Evolutionary conservation across 2,797 vertebrate genomes (phyloP).

Genomic region (Tangara arthus): DNA sequence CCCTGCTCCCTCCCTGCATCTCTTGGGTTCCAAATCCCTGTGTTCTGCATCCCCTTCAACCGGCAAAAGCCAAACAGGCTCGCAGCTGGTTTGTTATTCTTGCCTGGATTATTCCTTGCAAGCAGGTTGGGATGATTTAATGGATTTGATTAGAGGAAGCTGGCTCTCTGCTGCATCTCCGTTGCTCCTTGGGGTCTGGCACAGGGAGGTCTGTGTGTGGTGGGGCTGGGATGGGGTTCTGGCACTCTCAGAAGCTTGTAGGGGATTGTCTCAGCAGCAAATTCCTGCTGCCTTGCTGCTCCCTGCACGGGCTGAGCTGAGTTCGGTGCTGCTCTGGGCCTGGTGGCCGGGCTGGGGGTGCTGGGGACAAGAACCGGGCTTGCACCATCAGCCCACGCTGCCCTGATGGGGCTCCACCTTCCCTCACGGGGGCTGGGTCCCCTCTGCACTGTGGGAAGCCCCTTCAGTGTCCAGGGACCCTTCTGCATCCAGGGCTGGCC

Average conservation of each 20-base stretch:
- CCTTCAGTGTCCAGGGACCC: neutral
- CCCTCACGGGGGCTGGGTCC: accelerated
- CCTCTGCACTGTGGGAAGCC: neutral
- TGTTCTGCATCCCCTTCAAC: neutral
- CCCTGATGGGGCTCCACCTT: accelerated
- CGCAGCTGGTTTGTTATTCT: neutral
- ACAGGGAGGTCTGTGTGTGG: neutral
- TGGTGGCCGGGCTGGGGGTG: neutral
- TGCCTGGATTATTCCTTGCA: conserved; percentile 12
- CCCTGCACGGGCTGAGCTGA: neutral
- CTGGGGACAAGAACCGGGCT: neutral
- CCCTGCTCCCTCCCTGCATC: neutral
- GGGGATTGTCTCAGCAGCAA: neutral
- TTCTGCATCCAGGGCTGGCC: neutral
- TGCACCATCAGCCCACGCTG: accelerated
- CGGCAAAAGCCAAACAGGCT: neutral
- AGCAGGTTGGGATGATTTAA: conserved; percentile 33
- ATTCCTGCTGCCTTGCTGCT: neutral
- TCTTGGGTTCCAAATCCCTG: accelerated
- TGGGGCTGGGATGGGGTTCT: neutral
- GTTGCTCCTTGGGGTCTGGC: neutral
- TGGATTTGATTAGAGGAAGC: conserved; percentile 15
- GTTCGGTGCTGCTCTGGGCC: neutral
- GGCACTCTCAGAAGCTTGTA: neutral
- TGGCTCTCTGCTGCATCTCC: neutral